Evolutionary conservation across 2,888 invertebrate genomes (phyloP).

Genomic region (Anorthoa munda): DNA sequence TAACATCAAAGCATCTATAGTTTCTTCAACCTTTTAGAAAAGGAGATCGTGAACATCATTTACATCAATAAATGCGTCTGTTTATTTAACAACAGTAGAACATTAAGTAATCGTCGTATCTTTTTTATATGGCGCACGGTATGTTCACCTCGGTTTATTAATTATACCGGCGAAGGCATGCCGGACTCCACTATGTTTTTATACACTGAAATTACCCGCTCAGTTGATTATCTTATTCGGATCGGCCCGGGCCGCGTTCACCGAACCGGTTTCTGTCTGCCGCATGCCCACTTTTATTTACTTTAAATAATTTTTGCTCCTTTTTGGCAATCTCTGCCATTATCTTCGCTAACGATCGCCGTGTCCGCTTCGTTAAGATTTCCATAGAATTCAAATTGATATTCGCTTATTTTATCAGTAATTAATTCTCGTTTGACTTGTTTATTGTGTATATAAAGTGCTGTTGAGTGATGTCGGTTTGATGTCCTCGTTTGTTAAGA

Average conservation of each 20-base stretch:
- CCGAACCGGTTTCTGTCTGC: conserved; percentile 83
- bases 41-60: conserved; percentile 39
- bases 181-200: conserved; percentile 80
- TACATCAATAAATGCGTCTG: conserved; percentile 64
- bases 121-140: conserved; percentile 69
- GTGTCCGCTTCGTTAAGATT: conserved; percentile 86
- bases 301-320: conserved; percentile 88
- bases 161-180: conserved; percentile 81
- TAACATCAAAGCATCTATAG: conserved; percentile 11
- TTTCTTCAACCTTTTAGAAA: conserved; percentile 14
- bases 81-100: conserved; percentile 69
- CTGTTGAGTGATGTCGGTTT: conserved; percentile 77
- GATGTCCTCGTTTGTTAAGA: conserved; percentile 88
- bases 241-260: conserved; percentile 78
- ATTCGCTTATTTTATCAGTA: conserved; percentile 79
- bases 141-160: conserved; percentile 81
- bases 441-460: conserved; percentile 81
- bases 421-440: conserved; percentile 79
- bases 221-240: conserved; percentile 89
- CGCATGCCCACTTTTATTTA: conserved; percentile 89
- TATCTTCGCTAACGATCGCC: conserved; percentile 88
- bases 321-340: conserved; percentile 88
- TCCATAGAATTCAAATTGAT: conserved; percentile 86
- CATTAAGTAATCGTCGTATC: conserved; percentile 71
- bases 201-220: conserved; percentile 84